Conservation (phyloP, 2,797 vertebrate species). For the Heliangelus exortis region DNA sequence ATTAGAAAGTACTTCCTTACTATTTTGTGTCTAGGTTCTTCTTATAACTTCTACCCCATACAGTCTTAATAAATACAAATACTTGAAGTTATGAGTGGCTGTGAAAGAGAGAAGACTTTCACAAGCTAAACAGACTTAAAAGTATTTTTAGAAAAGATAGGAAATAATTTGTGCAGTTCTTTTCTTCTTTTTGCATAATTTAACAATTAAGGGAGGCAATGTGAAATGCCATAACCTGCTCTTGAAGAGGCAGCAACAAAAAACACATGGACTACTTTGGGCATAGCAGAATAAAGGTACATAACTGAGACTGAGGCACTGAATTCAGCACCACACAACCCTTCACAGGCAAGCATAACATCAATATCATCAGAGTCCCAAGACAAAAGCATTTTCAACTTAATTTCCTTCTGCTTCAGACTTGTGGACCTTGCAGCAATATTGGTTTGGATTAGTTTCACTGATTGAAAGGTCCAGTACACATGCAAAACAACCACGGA, state of each 20-base stretch:
- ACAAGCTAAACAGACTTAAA: not conserved
- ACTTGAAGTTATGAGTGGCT: not conserved
- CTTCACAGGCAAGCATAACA: not conserved
- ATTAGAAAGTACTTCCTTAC: not conserved
- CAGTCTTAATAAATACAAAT: constrained; percentile 14
- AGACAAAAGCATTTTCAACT: not conserved
- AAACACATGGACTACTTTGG: not conserved
- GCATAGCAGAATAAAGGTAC: not conserved
- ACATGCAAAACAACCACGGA: not conserved
- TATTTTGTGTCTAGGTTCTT: constrained; percentile 24
- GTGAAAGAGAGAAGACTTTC: not conserved
- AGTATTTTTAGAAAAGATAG: not conserved
- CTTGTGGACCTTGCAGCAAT: not conserved
- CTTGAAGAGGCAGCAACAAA: not conserved
- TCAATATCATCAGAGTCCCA: not conserved
- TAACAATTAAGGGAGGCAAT: not conserved
- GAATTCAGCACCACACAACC: not conserved
- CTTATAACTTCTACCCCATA: not conserved
- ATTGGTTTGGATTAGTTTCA: fast-evolving
- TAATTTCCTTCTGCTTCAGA: not conserved
- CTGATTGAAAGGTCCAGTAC: fast-evolving
- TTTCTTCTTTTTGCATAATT: not conserved
- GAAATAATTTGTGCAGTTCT: not conserved
- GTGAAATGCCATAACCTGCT: not conserved
- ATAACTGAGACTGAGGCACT: fast-evolving